A percentile compares a stretch with the other conserved stretches of the same genome.
Conservation (phyloP, 2,797 vertebrate genomes). For the Glossophaga mutica region DNA sequence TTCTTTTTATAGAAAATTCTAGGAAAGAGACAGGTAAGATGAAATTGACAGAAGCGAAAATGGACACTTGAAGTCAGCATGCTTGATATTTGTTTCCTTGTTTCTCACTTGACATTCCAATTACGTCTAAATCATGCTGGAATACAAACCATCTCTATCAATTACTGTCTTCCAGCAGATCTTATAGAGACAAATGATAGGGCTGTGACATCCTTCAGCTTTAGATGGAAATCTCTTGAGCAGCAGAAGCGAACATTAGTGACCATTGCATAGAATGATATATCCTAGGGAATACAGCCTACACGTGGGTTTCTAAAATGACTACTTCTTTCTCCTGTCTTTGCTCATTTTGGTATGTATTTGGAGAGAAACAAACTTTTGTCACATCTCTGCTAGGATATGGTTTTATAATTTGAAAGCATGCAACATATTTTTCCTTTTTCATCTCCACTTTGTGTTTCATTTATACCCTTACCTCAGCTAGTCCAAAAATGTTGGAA, state of each 20-base stretch:
- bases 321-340: conserved; percentile 27
- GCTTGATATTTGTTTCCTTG: conserved; percentile 27
- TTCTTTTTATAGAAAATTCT: conserved; percentile 3
- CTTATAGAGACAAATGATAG: conserved; percentile 54
- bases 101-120: conserved; percentile 50
- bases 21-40: conserved; percentile 35
- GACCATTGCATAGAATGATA: background rate
- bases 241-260: conserved; percentile 32
- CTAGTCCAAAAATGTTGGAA: background rate
- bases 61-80: background rate
- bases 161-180: conserved; percentile 51
- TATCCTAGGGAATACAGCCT: background rate
- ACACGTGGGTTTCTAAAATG: conserved; percentile 7
- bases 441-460: background rate
- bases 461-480: background rate
- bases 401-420: conserved; percentile 3
- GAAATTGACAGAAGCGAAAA: conserved; percentile 48
- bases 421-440: background rate
- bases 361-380: background rate
- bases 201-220: conserved; percentile 35
- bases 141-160: conserved; percentile 42
- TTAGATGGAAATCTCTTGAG: conserved; percentile 46
- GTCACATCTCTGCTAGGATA: background rate
- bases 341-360: background rate
- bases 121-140: conserved; percentile 43